Evolutionary conservation across 2,113 vertebrate genomes (phyloP).

Genomic region (Falcunculus frontatus): DNA sequence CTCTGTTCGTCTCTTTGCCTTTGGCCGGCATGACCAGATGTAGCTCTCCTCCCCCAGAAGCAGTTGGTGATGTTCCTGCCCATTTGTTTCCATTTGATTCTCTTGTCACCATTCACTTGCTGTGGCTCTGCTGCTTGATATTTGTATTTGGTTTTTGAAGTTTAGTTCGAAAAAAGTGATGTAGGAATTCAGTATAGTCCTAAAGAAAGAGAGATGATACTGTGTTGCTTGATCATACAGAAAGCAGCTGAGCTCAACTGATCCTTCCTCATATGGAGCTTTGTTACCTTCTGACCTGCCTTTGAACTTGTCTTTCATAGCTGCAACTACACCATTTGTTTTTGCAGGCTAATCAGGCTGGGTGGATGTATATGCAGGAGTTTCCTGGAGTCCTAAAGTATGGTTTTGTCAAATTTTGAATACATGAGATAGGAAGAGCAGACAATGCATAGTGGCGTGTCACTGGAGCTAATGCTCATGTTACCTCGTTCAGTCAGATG

Average conservation of each 20-base stretch:
- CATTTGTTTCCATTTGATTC: neutral
- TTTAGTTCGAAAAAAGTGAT: neutral
- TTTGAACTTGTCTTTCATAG: conserved; percentile 21
- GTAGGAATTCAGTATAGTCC: neutral
- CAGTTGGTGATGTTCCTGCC: neutral
- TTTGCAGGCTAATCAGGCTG: neutral
- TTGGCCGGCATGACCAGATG: neutral
- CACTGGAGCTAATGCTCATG: neutral
- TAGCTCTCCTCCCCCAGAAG: neutral
- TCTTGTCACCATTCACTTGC: neutral
- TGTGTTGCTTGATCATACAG: neutral
- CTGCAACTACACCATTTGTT: neutral
- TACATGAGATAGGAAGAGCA: conserved; percentile 14
- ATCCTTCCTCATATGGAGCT: neutral
- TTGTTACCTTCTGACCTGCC: conserved; percentile 23
- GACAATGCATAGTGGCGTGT: neutral
- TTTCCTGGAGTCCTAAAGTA: conserved; percentile 9
- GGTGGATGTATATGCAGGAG: neutral
- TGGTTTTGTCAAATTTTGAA: conserved; percentile 31
- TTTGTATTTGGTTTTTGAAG: neutral
- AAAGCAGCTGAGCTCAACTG: neutral
- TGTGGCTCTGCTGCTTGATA: neutral
- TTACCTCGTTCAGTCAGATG: neutral
- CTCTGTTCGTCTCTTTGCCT: neutral
- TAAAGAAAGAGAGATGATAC: neutral